A percentile compares a stretch with the other conserved stretches of the same genome.
These are phyloP conservation scores for Lepisosteus osseus DNA, from an alignment of 2,113 vertebrate genomes.

Conservation along the genomic window DNA sequence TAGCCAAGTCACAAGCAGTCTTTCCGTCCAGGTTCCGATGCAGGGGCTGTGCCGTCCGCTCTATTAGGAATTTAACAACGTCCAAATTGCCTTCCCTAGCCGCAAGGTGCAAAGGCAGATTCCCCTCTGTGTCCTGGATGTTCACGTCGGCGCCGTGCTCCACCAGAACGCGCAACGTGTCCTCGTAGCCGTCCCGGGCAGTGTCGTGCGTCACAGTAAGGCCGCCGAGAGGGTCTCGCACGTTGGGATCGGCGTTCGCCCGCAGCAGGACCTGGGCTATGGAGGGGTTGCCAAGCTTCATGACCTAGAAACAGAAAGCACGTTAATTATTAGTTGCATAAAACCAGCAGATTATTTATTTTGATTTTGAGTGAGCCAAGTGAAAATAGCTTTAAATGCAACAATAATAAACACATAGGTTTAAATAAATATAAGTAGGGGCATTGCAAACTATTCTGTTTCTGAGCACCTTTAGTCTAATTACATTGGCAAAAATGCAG, in stretches of 20 bases:
- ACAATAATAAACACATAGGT: background rate
- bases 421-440: background rate
- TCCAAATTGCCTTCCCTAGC: constrained; percentile 74
- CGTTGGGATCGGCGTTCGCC: constrained; percentile 73
- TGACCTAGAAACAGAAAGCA: constrained; percentile 65
- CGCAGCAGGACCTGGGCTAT: constrained; percentile 68
- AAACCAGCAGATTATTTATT: no score
- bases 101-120: constrained; percentile 85
- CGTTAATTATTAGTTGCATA: no score
- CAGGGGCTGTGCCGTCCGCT: constrained; percentile 52
- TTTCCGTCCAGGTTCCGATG: constrained; percentile 62
- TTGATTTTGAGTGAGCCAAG: no score
- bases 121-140: constrained; percentile 70
- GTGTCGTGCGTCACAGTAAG: constrained; percentile 85
- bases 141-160: constrained; percentile 76
- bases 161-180: constrained; percentile 72
- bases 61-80: constrained; percentile 70
- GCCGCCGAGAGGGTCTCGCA: constrained; percentile 66
- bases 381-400: background rate
- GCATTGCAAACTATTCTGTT: no score
- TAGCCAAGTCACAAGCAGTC: constrained; percentile 74
- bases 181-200: constrained; percentile 81
- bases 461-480: no score
- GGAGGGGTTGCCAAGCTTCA: constrained; percentile 72
- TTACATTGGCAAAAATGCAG: no score